phyloP scores from a whole-genome alignment of 2,797 vertebrate genomes.

The Mastacembelus armatus region DNA sequence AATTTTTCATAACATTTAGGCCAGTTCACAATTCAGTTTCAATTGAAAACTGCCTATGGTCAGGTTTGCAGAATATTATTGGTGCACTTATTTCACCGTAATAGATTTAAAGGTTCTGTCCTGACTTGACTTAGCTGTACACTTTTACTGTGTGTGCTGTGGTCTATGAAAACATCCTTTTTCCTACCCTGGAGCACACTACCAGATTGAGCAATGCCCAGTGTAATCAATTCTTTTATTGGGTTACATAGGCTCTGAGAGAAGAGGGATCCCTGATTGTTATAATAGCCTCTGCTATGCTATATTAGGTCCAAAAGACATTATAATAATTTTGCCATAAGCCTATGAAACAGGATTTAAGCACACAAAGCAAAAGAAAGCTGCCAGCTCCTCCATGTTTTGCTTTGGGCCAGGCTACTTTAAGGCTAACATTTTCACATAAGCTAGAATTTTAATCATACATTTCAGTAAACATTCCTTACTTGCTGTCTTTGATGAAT shows the following conservation, averaged over 20 bases:
- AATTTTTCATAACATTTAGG: neutral
- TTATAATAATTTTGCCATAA: slow-evolving; percentile 49
- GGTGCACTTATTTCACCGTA: slow-evolving; percentile 9
- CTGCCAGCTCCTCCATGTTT: neutral
- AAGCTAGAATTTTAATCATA: slow-evolving; percentile 12
- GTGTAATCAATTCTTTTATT: slow-evolving; percentile 64
- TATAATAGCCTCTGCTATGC: slow-evolving; percentile 38
- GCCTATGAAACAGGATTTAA: slow-evolving; percentile 47
- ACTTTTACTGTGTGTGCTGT: slow-evolving; percentile 1
- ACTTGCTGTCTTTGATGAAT: slow-evolving; percentile 37
- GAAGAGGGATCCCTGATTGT: slow-evolving; percentile 43
- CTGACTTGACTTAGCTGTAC: slow-evolving; percentile 4
- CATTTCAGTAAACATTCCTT: slow-evolving; percentile 35
- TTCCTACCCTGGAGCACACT: slow-evolving; percentile 33
- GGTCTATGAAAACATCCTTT: slow-evolving; percentile 36
- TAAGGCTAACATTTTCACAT: slow-evolving; percentile 9
- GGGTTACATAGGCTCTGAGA: slow-evolving; percentile 49
- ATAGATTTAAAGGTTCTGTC: slow-evolving; percentile 27
- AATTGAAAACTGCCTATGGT: slow-evolving; percentile 3
- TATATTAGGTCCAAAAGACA: slow-evolving; percentile 35
- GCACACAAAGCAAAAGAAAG: slow-evolving; percentile 25
- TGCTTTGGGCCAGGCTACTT: slow-evolving; percentile 1
- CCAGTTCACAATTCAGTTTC: neutral
- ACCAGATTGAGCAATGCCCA: slow-evolving; percentile 44
- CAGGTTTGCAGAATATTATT: slow-evolving; percentile 13